Evolutionary conservation across 2,888 invertebrate species (phyloP), one percentile per base, ranked within the genome.

Genomic region (Xestoiulus laeticollis): DNA sequence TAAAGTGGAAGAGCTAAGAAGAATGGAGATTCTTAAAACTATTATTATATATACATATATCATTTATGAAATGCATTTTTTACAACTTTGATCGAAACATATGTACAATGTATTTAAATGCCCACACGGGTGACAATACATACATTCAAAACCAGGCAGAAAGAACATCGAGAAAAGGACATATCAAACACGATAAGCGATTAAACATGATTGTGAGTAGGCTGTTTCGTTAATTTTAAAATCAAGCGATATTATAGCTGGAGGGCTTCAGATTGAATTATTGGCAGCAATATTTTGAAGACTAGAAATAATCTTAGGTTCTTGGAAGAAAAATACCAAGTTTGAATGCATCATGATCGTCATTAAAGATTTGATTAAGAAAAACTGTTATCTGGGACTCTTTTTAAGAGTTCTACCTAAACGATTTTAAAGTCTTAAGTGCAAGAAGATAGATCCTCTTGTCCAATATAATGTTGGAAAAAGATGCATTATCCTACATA

Each of bases 51-150:
- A 48, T 59, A 48, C 14, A 48, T n/a, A 59, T 59, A 59, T 59
- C 59, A 59, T 59, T 59, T 59, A 59, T 59, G 59, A 59, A 59
- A 59, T 22, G 59, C n/a, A n/a, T 6, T 59, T 59, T 59, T 59
- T 59, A 59, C 59, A 59, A 19, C 19, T n/a, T 19, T 19, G 59
- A 59, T 59, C 59, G n/a, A n/a, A 59, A 59, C 59, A 59, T 59
- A 59, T 59, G 59, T 59, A 59, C 59, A 59, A 22, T 59, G 19
- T 59, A 48, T 59, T 59, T 22, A 59, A 59, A 59, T 59, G 59
- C 22, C 59, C 59, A 59, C 59, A 59, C 59, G 2, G n/a, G 59
- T 59, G 48, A 59, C 59, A 19, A 5, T 22, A 59, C 59, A 22
- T n/a, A 59, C 59, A 59, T 3, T 19, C 5, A 59, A 59, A 59